Base-by-base conservation (phyloP, 2,113 vertebrate species). In the Nasalis larvatus region DNA sequence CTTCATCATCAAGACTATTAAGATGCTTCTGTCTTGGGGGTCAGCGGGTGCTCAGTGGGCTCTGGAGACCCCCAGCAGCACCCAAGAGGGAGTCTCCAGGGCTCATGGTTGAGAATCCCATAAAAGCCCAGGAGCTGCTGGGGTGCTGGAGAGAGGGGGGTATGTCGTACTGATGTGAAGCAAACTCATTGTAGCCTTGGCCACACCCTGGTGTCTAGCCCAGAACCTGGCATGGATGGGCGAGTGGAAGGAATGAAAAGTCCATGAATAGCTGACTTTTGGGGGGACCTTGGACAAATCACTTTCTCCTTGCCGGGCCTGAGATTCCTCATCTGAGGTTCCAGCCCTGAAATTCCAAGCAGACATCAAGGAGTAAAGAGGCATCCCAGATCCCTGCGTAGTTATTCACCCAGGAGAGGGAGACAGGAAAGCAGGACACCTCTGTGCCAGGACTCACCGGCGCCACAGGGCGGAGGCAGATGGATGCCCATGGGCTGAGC, bases 161-260 rank as follows among this genome's bases (percentile, higher is more conserved):
- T 0, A 12, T 32, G 86, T 35, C 1, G 0, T 17, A 6, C 11
- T 9, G 1, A 13, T 10, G 37, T 0, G 8, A 66, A 54, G 40
- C 12, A 9, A 5, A 56, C 21, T 12, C 1, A 1, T 21, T 3
- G 12, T 4, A 18, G 71, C 49, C 47, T 23, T 37, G 35, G 17
- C 49, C 17, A 18, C 3, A 11, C 30, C 49, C 42, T 4, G 0
- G 9, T 3, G 2, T 40, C 49, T 6, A 0, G 49, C 49, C 17
- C 80, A 25, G 69, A 42, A 35, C 69, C 80, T 25, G 60, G 52
- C 52, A 6, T 13, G 27, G 47, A 1, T 0, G 0, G 27, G 20
- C 3, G 9, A 30, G 3, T n/a, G 60, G 80, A 25, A 71, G 71
- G 71, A 58, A 49, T 58, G 30, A 42, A 45, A 16, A 69, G 71